A percentile compares a stretch with the other conserved stretches of the same genome.
These are phyloP conservation scores for Hemicentrotus pulcherrimus DNA, from an alignment of 35 echinoderm and acorn worm genomes.

Conservation along the genomic window DNA sequence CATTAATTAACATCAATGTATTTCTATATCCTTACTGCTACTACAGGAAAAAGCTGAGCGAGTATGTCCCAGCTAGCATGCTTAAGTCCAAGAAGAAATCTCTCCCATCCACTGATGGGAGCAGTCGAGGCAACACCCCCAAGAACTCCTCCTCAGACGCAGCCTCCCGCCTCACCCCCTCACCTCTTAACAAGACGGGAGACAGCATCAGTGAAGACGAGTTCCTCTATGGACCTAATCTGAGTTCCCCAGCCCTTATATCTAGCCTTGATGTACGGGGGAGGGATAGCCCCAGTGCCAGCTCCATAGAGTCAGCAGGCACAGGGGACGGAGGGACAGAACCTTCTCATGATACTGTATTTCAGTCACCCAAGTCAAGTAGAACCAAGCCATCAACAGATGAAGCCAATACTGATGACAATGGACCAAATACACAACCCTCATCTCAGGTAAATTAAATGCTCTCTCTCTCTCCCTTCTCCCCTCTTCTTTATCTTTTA, in stretches of 20 bases:
- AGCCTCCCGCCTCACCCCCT: constrained; percentile 19
- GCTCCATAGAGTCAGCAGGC: not conserved
- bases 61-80: constrained; percentile 86
- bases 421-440: constrained; percentile 44
- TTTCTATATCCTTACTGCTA: too few species aligned
- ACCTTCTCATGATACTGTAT: not conserved
- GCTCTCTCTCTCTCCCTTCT: too few species aligned
- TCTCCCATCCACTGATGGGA: constrained; percentile 47
- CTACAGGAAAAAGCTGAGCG: constrained; percentile 85
- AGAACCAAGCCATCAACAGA: constrained; percentile 1
- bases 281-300: constrained; percentile 37
- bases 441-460: constrained; percentile 19
- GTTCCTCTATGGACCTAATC: constrained; percentile 79
- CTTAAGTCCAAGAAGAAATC: constrained; percentile 92
- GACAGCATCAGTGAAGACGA: constrained; percentile 71
- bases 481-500: not conserved
- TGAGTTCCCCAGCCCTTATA: not conserved
- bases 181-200: constrained; percentile 28
- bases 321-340: constrained; percentile 20
- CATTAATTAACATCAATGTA: too few species aligned
- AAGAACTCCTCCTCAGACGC: constrained; percentile 46
- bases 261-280: constrained; percentile 19
- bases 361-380: constrained; percentile 38
- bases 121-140: constrained; percentile 55
- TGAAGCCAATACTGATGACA: not conserved